Evolutionary conservation across 2,888 invertebrate species (phyloP), one percentile per base, ranked within the genome.

Genomic region (Cephus nigrinus): DNA sequence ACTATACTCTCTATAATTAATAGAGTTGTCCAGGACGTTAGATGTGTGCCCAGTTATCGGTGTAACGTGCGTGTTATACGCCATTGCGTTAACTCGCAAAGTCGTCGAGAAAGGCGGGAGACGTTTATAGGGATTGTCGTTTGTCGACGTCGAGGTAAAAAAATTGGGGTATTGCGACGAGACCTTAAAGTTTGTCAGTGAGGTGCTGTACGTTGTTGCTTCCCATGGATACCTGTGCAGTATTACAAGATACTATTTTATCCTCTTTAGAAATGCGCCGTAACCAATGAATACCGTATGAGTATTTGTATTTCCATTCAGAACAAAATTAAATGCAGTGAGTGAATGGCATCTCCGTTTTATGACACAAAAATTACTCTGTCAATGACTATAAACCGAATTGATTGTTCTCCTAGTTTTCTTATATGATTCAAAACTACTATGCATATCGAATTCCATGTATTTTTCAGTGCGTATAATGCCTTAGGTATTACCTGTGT

Each of bases 211-310:
- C 81, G 90, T 89, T 81, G 91, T 90, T 78, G 88, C 79, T 82
- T 87, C 87, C 90, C 87, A 89, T 85, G 86, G 87, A 83, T 88
- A 91, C 90, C 91, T 91, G 89, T 82, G 81, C 87, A 84, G 80
- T 84, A 85, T 73, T 75, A 75, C 72, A 78, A 31, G 31, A 71
- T 71, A 71, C 71, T 15, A 71, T 71, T 71, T 40, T 40, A 40
- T 23, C 23, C 40, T 40, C 40, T 40, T 40, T 40, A 23, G 5
- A 40, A 23, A 40, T 40, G 15, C 40, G 40, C 5, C 40, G 23
- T 40, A 40, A 23, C 40, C 40, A 40, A 9, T 40, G 23, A 23
- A 23, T 40, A 40, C 9, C 23, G 40, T 40, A 40, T 23, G 40
- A 5, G 40, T 40, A 40, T 40, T 40, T 40, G 15, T 36, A 36